Base-by-base conservation (phyloP, 2,797 vertebrate genomes). In the Gadopsis bispinosus region DNA sequence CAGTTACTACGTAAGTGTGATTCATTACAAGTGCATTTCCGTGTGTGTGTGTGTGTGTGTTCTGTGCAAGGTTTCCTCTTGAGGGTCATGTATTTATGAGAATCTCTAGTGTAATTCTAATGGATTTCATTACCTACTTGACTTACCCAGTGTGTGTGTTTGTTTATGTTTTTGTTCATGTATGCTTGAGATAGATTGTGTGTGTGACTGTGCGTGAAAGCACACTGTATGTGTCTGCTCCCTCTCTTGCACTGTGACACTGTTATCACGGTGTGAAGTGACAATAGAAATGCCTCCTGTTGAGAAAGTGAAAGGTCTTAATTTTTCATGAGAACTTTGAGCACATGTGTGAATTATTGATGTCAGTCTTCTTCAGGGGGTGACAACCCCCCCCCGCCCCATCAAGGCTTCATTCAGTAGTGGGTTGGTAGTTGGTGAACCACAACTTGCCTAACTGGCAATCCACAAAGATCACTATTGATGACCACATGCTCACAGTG, bases 311-410 rank as follows among this genome's bases (percentile, higher is more conserved):
- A 86, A 75, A 73, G 55, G 33, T 63, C 68, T 92, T 80, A 50
- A 94, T 88, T 73, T 91, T 87, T 91, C 54, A 94, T 88, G 79
- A 83, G 69, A 67, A 69, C 83, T 83, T 84, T 76, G 71, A 88
- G 73, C 80, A 79, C 74, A 67, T 55, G n/a, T 66, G 79, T 91
- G 55, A 90, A 92, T 89, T 74, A 90, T 90, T 89, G 58, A 91
- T 83, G 62, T 43, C 29, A 66, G 64, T 78, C 77, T 73, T 81
- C 77, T 77, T 76, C 81, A 35, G 69, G 35, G 53, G 53, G 75
- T 45, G 73, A 81, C 78, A 55, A 39, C 84, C 68, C 35, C 4
- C 51, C 35, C 35, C 17, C 33, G 3, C 50, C 35, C 35, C 17
- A 50, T 73, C 62, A 78, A 41, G 58, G 29, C 39, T 74, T 75